Evolutionary conservation across 2,888 invertebrate genomes (phyloP).

Genomic region (Petrolisthes cinctipes): DNA sequence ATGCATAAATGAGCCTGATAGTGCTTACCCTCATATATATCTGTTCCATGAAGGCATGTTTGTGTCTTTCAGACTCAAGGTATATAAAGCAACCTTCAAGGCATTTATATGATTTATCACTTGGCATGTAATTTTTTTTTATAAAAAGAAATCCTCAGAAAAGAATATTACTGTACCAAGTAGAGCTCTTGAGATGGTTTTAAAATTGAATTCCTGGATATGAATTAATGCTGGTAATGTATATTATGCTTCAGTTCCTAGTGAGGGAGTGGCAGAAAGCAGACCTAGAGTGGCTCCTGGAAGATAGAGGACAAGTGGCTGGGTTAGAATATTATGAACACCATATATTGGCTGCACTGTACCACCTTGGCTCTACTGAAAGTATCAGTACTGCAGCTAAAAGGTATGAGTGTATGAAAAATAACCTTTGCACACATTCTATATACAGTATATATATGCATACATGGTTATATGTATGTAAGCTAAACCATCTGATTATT

Average conservation of each 20-base stretch:
- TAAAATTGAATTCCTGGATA: too few relatives aligned
- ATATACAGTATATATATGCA: background rate
- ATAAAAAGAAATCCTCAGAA: too few relatives aligned
- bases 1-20: too few relatives aligned
- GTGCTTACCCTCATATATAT: too few relatives aligned
- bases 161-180: too few relatives aligned
- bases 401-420: background rate
- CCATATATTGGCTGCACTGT: constrained; percentile 13
- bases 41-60: too few relatives aligned
- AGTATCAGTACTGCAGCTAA: constrained; percentile 1
- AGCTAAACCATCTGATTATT: background rate
- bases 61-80: too few relatives aligned
- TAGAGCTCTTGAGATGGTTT: too few relatives aligned
- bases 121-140: too few relatives aligned
- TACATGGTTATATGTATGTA: constrained; percentile 11
- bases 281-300: constrained; percentile 8
- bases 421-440: background rate
- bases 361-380: constrained; percentile 26
- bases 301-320: constrained; percentile 2
- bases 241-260: constrained; percentile 3
- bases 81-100: too few relatives aligned
- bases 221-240: too few relatives aligned
- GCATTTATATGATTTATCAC: too few relatives aligned
- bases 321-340: constrained; percentile 23
- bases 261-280: constrained; percentile 33